Evolutionary conservation across 1,140 invertebrate species (phyloP).

Genomic region (Caerostris darwini): DNA sequence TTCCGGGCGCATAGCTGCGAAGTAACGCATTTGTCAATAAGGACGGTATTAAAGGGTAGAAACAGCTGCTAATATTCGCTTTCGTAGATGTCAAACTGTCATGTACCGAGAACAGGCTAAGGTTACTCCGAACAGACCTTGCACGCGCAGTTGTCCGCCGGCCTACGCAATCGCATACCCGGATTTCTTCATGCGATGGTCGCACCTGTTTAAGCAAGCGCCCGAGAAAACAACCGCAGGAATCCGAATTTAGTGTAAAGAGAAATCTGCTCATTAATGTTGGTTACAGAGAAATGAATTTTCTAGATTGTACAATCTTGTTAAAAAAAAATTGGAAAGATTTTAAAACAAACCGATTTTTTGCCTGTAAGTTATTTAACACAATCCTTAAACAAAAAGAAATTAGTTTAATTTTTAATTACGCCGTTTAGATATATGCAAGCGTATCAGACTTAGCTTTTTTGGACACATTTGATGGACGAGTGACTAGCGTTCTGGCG

Average conservation of each 20-base stretch:
- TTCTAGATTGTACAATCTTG: too few relatives aligned
- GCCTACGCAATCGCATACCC: neutral
- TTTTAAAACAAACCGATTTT: too few relatives aligned
- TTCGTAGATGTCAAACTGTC: neutral
- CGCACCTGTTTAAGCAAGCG: neutral
- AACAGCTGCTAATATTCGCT: slow-evolving; percentile 19
- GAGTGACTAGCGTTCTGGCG: too few relatives aligned
- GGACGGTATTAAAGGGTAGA: neutral
- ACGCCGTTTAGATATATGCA: too few relatives aligned
- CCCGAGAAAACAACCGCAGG: neutral
- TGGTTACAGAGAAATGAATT: too few relatives aligned
- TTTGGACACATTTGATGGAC: too few relatives aligned
- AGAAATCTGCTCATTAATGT: too few relatives aligned
- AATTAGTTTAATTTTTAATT: too few relatives aligned
- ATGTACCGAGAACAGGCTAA: neutral
- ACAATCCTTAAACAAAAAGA: too few relatives aligned
- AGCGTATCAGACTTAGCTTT: too few relatives aligned
- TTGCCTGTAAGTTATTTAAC: too few relatives aligned
- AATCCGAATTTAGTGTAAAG: neutral
- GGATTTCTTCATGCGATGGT: neutral
- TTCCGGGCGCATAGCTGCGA: neutral
- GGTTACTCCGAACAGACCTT: neutral
- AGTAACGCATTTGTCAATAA: neutral
- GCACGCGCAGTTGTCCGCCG: neutral
- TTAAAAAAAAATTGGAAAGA: too few relatives aligned